Base-by-base conservation (phyloP, 2,888 invertebrate species). In the Micoletzkya japonica region DNA sequence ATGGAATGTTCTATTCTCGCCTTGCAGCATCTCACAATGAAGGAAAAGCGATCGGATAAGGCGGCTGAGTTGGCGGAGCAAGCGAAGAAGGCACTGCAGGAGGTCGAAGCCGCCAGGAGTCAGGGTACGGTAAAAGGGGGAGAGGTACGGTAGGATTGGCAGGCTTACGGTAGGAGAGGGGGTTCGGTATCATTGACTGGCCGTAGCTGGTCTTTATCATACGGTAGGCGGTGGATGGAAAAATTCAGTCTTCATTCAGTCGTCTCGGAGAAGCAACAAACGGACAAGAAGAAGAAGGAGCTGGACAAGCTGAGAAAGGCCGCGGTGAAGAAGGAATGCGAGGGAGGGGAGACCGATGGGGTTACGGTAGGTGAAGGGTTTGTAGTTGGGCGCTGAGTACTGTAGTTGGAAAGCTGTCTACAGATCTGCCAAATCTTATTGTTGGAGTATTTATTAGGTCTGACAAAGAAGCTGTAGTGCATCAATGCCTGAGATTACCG, bases 231-330 rank as follows among this genome's bases (percentile, higher is more conserved):
- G n/a, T 44, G 14, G n/a, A 44, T 44, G 14, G 49, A 57, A 14
- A n/a, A 14, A 57, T 32, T 50, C 54, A 76, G 57, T n/a, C n/a
- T n/a, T n/a, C n/a, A n/a, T n/a, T n/a, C 54, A 79, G 79, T 79
- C 54, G 44, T 71, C 2, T 61, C 67, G 4, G 73, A 76, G 49
- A 73, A 73, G 61, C 71, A 75, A 54, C 67, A 70, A 26, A 76
- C 67, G n/a, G 71, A 64, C 36, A 73, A 56, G 44, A 75, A 74
- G 50, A 72, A 76, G 60, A 76, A 75, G 67, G 75, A 79, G 59
- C 63, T 79, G 70, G 76, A 76, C 24, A 67, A 73, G 26, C 36
- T 78, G 58, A 71, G 74, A 39, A 78, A 78, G 50, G 74, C 73
- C 34, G 76, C 75, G 17, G 68, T 79, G 39, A 59, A 74, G 70